These are phyloP conservation scores for Stramonita haemastoma DNA, from an alignment of 2,888 invertebrate species.

Conservation along the genomic window DNA sequence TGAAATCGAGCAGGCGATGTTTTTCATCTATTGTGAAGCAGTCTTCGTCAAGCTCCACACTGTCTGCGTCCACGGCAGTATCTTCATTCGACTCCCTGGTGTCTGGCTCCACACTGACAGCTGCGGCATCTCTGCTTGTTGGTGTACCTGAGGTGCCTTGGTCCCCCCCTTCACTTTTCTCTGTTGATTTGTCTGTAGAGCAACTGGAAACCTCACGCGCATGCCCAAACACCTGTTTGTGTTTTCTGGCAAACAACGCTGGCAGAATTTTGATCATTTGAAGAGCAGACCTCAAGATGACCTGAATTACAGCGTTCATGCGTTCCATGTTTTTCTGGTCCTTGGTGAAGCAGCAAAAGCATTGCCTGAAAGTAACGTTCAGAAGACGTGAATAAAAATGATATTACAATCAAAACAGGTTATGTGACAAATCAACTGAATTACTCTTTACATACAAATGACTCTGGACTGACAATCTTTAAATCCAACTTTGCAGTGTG, in stretches of 20 bases:
- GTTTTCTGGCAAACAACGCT: conserved; percentile 51
- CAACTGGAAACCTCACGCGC: conserved; percentile 45
- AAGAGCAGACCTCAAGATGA: conserved; percentile 89
- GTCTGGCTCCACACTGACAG: conserved; percentile 39
- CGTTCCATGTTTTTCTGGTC: conserved; percentile 95
- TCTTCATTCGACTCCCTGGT: conserved; percentile 61
- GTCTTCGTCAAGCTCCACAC: conserved; percentile 54
- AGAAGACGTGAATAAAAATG: neutral
- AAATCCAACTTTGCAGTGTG: too few species aligned
- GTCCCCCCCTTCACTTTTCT: conserved; percentile 40
- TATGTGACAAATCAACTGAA: too few species aligned
- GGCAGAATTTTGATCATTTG: conserved; percentile 83
- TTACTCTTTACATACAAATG: too few species aligned
- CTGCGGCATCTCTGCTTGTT: conserved; percentile 25
- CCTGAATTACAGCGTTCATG: conserved; percentile 92
- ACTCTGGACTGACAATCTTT: too few species aligned
- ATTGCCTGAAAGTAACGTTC: conserved; percentile 84
- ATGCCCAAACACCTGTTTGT: conserved; percentile 50
- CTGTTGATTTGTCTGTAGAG: conserved; percentile 38
- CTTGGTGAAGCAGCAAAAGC: conserved; percentile 96
- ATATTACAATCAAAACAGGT: too few species aligned
- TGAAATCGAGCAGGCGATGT: conserved; percentile 91
- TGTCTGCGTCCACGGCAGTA: conserved; percentile 47
- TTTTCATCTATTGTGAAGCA: conserved; percentile 89
- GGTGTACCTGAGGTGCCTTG: conserved; percentile 14